These are phyloP conservation scores for Papilio elwesi DNA, from an alignment of 2,888 invertebrate species.

Conservation along the genomic window DNA sequence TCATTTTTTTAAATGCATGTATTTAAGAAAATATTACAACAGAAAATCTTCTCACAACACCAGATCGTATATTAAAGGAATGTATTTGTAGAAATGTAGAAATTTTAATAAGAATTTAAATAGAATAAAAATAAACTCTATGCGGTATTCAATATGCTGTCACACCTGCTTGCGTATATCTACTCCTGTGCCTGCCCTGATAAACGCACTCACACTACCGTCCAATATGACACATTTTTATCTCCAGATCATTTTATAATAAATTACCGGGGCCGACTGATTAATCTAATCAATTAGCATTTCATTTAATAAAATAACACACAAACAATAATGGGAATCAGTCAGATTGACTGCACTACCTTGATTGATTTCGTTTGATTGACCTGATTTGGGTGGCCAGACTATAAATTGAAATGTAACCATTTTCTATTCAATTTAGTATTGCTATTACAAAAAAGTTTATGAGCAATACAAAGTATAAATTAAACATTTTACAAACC, in stretches of 20 bases:
- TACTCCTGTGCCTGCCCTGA: slow-evolving; percentile 56
- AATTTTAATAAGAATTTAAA: slow-evolving; percentile 2
- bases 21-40: slow-evolving; percentile 7
- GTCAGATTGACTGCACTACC: slow-evolving; percentile 73
- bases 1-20: slow-evolving; percentile 49
- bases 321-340: slow-evolving; percentile 65
- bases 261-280: slow-evolving; percentile 48
- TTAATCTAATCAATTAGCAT: slow-evolving; percentile 66
- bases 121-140: slow-evolving; percentile 50
- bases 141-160: slow-evolving; percentile 72
- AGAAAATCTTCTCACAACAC: not conserved
- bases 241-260: slow-evolving; percentile 60
- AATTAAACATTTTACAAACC: not conserved
- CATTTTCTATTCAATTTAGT: slow-evolving; percentile 31
- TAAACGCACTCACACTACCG: slow-evolving; percentile 60
- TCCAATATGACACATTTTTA: slow-evolving; percentile 61
- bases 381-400: slow-evolving; percentile 67
- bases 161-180: slow-evolving; percentile 60
- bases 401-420: slow-evolving; percentile 51
- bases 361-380: slow-evolving; percentile 67
- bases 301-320: slow-evolving; percentile 64
- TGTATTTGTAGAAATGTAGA: too few species aligned
- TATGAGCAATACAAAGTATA: slow-evolving; percentile 27
- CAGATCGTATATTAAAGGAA: not conserved
- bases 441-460: slow-evolving; percentile 34